A percentile compares a stretch with the other conserved stretches of the same genome.
phyloP scores from a whole-genome alignment of 92 coral and sea anemone species.

The Palythoa heliodiscus region DNA sequence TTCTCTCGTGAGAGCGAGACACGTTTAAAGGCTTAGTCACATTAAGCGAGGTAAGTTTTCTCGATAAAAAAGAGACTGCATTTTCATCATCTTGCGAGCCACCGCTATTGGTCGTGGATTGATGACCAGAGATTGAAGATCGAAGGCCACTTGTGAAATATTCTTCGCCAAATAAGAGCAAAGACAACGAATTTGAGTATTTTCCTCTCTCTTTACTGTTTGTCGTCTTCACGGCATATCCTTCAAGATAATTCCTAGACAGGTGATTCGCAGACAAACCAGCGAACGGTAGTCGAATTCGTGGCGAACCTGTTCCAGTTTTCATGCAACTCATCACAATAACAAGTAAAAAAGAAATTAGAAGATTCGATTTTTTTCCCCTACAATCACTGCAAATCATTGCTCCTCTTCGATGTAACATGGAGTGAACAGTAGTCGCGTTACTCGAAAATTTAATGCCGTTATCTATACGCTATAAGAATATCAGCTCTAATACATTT shows the following conservation, averaged over 20 bases:
- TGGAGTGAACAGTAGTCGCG: background rate
- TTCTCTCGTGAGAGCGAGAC: background rate
- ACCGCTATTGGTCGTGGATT: background rate
- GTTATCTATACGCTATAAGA: background rate
- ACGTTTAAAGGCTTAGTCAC: background rate
- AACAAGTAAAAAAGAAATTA: background rate
- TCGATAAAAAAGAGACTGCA: background rate
- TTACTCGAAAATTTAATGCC: background rate
- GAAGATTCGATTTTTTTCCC: background rate
- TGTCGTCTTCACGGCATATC: background rate
- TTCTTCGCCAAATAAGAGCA: background rate
- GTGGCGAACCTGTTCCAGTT: constrained; percentile 8
- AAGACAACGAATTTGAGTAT: background rate
- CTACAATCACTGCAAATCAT: background rate
- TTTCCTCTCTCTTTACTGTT: background rate
- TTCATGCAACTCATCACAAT: background rate
- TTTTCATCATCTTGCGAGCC: background rate
- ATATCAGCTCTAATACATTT: background rate
- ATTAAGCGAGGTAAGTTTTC: constrained; percentile 3
- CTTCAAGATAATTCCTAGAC: background rate
- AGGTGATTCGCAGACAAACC: background rate
- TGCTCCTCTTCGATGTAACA: background rate
- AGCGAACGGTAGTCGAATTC: background rate
- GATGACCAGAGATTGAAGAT: background rate
- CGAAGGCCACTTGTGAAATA: background rate